Conservation (phyloP, 2,113 vertebrate genomes). For the Nerophis lumbriciformis region DNA sequence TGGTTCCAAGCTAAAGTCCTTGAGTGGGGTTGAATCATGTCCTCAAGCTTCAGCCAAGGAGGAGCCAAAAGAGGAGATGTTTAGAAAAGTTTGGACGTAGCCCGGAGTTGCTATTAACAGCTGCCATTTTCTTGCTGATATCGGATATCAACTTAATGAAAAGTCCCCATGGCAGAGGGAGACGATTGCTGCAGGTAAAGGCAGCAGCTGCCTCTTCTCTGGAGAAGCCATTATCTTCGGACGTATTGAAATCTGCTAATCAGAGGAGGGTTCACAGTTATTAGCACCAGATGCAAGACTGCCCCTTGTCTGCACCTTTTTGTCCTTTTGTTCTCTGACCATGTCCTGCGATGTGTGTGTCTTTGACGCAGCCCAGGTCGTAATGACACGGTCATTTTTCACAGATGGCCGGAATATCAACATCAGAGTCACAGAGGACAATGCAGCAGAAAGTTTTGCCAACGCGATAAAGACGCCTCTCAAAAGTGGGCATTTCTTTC, state of each 20-base stretch:
- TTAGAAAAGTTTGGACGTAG: slow-evolving; percentile 3
- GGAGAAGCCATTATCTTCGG: slow-evolving; percentile 5
- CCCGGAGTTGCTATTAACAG: slow-evolving; percentile 1
- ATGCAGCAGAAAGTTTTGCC: too few species aligned
- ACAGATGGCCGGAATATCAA: background rate
- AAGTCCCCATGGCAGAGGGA: background rate
- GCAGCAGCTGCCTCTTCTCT: background rate
- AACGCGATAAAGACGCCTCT: too few species aligned
- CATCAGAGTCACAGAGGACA: background rate
- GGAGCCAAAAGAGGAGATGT: background rate
- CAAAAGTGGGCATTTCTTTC: too few species aligned
- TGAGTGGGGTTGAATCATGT: background rate
- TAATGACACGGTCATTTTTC: slow-evolving; percentile 1
- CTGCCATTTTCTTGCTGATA: slow-evolving; percentile 1
- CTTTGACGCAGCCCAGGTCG: background rate
- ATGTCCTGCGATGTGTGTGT: background rate
- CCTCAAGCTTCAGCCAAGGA: background rate
- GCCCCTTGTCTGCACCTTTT: background rate
- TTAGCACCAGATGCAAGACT: background rate
- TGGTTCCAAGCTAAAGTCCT: background rate
- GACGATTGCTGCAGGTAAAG: slow-evolving; percentile 3
- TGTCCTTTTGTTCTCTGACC: background rate
- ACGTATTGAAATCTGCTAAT: background rate
- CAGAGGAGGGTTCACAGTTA: slow-evolving; percentile 1
- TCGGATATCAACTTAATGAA: background rate